Evolutionary conservation across 2,113 vertebrate genomes (phyloP).

Genomic region (Cinclus mexicanus): DNA sequence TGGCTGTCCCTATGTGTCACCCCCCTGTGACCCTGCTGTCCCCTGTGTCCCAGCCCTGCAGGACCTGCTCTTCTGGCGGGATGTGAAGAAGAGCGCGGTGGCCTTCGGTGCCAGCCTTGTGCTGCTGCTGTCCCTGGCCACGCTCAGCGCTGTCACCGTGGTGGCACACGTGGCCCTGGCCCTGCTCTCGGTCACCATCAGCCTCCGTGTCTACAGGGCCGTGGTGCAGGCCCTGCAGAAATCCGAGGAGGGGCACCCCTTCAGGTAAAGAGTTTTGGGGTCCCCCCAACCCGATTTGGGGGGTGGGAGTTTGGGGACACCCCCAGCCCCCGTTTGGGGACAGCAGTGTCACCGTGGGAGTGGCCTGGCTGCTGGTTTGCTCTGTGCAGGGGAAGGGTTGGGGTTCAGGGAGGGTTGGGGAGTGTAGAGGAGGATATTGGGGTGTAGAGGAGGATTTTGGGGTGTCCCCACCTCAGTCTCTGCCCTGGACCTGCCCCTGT

Average conservation of each 20-base stretch:
- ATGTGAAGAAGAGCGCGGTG: conserved; percentile 86
- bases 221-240: conserved; percentile 93
- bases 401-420: no score
- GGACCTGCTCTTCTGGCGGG: conserved; percentile 89
- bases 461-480: not conserved
- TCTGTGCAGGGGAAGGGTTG: no score
- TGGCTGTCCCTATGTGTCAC: no score
- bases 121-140: conserved; percentile 89
- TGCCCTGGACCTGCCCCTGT: no score
- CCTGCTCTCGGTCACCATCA: conserved; percentile 91
- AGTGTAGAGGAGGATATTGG: no score
- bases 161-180: conserved; percentile 89
- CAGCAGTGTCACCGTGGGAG: not conserved
- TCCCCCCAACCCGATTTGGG: no score
- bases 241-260: conserved; percentile 89
- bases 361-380: not conserved
- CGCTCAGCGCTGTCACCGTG: conserved; percentile 92
- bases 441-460: no score
- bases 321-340: not conserved
- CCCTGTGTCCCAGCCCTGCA: conserved; percentile 73
- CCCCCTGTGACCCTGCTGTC: no score
- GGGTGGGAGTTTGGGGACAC: not conserved
- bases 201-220: conserved; percentile 89
- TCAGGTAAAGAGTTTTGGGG: conserved; percentile 78
- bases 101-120: conserved; percentile 86